Evolutionary conservation across 2,797 vertebrate species (phyloP), one percentile per base, ranked within the genome.

Genomic region (Meriones psammophilus): DNA sequence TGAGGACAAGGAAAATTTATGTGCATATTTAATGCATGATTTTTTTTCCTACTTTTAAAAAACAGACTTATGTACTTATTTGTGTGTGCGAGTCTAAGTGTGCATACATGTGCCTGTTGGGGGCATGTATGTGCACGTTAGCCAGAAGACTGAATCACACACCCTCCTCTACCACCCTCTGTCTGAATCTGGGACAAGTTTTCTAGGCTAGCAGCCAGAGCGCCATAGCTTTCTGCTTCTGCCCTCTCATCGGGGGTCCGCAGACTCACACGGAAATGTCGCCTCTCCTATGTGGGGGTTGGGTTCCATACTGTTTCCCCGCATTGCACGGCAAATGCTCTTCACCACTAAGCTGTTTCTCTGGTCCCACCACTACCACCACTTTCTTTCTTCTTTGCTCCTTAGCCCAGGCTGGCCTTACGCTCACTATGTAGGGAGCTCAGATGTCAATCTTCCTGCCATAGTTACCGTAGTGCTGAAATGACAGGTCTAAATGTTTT

Each of bases 11-110:
- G 62, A 79, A 76, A 90, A 90, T 78, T 90, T 79, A 90, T 90
- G 88, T 80, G 39, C 88, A 90, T 79, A 78, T 80, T 90, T 90
- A 90, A 90, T 90, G 36, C n/a, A 80, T 58, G 88, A 60, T 74
- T 74, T 22, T 42, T 42, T 14, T 18, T 4, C 42, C 50, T 71
- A 73, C 68, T 58, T 87, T 71, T 24, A 64, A 85, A 85, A 85
- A 85, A n/a, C 64, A 85, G 64, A 50, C n/a, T 68, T 85, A 68
- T 85, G 50, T 66, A 33, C 60, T 66, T 50, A 46, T 46, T 66
- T 46, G 36, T 69, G 30, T 85, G 64, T 68, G 42, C 42, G 24
- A 50, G 62, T 68, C 83, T 85, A 68, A 66, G 81, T 84, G 81
- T 66, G 83, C 46, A 22, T 39, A 13, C 50, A 33, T 68, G 62